Conservation (phyloP, 2,888 invertebrate genomes). For the Nesidiocoris tenuis region DNA sequence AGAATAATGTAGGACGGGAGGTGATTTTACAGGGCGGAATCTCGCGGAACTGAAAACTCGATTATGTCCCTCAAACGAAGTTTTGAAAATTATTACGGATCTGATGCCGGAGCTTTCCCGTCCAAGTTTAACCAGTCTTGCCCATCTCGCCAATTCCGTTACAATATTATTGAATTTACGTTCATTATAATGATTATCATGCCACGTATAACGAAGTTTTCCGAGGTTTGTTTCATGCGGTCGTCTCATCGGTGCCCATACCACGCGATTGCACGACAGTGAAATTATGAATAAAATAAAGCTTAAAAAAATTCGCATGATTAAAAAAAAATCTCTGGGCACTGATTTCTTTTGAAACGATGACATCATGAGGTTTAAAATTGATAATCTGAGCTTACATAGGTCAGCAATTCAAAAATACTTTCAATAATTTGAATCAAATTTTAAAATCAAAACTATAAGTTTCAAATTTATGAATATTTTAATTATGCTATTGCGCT, state of each 20-base stretch:
- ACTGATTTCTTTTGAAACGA: too few relatives aligned
- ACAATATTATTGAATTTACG: neutral
- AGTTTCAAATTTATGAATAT: too few relatives aligned
- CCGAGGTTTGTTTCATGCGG: neutral
- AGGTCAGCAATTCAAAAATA: too few relatives aligned
- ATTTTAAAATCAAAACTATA: too few relatives aligned
- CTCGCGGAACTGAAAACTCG: neutral
- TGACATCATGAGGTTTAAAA: too few relatives aligned
- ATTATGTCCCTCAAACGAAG: neutral
- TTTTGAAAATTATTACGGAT: neutral
- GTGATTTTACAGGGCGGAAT: neutral
- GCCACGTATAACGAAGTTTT: neutral
- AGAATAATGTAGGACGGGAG: neutral
- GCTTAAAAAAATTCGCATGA: too few relatives aligned
- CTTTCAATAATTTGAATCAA: too few relatives aligned
- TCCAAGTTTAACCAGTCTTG: neutral
- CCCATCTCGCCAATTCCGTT: neutral
- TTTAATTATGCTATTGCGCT: too few relatives aligned
- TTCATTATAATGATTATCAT: neutral
- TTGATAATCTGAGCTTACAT: too few relatives aligned
- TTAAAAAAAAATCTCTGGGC: neutral
- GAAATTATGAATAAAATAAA: too few relatives aligned
- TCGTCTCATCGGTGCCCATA: too few relatives aligned
- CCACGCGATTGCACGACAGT: too few relatives aligned
- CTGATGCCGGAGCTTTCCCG: neutral